Evolutionary conservation across 2,797 vertebrate genomes (phyloP).

Genomic region (Tokudaia tokunoshimensis): DNA sequence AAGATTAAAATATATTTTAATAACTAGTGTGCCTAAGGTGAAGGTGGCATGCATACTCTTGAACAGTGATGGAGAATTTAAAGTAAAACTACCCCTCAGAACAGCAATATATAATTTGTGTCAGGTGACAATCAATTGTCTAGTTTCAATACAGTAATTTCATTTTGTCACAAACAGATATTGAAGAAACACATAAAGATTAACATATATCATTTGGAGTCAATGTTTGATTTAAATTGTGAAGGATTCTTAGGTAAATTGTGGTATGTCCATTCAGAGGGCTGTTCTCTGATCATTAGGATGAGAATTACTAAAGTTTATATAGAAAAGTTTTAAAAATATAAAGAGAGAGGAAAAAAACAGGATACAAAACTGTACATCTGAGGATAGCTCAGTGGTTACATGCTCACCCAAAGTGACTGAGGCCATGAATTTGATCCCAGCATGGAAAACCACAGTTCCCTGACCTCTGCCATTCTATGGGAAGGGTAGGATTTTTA

Average conservation of each 20-base stretch:
- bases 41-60: not conserved
- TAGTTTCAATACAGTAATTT: slow-evolving; percentile 19
- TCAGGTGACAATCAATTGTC: not conserved
- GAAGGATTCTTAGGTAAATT: slow-evolving; percentile 33
- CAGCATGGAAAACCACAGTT: not conserved
- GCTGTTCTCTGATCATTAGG: slow-evolving; percentile 10
- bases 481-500: slow-evolving; percentile 13
- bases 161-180: not conserved
- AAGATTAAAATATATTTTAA: slow-evolving; percentile 36
- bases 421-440: not conserved
- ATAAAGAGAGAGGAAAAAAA: not conserved
- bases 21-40: not conserved
- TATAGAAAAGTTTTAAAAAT: slow-evolving; percentile 8
- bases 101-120: not conserved
- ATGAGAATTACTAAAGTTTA: slow-evolving; percentile 31
- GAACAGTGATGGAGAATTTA: not conserved
- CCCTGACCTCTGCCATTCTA: not conserved
- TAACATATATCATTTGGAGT: not conserved
- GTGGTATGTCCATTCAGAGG: slow-evolving; percentile 15
- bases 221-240: slow-evolving; percentile 22
- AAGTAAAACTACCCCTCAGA: not conserved
- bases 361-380: not conserved
- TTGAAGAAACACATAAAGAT: slow-evolving; percentile 42
- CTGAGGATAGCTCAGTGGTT: not conserved
- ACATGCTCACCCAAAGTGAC: not conserved